Conservation (phyloP, 2,888 invertebrate genomes). For the Alloplasta piceator region DNA sequence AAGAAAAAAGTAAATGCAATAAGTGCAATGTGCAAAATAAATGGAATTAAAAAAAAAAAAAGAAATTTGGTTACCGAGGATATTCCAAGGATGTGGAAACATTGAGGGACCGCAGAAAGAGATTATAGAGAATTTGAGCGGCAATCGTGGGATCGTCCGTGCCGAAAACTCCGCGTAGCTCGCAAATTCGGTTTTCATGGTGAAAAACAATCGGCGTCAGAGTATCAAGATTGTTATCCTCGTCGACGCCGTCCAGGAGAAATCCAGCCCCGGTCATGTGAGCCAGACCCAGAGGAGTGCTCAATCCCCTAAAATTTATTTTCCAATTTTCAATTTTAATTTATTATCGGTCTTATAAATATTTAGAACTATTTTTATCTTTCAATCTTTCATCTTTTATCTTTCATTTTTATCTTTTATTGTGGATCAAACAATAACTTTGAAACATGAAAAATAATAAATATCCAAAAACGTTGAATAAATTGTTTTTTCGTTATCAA, state of each 20-base stretch:
- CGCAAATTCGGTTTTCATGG: slow-evolving; percentile 82
- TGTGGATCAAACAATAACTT: no score
- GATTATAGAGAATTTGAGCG: slow-evolving; percentile 84
- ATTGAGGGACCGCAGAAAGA: slow-evolving; percentile 83
- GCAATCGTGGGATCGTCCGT: slow-evolving; percentile 84
- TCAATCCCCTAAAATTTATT: slow-evolving; percentile 84
- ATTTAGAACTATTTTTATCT: no score
- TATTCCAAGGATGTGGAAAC: slow-evolving; percentile 84
- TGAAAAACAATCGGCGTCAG: slow-evolving; percentile 77
- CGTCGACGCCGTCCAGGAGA: slow-evolving; percentile 83
- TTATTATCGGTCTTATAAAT: no score
- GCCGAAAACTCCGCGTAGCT: slow-evolving; percentile 84
- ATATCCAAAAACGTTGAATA: no score
- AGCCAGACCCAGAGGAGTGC: slow-evolving; percentile 84
- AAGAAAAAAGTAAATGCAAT: no score
- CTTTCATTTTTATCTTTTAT: no score
- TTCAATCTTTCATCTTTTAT: no score
- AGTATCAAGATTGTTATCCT: slow-evolving; percentile 71
- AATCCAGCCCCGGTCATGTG: slow-evolving; percentile 85
- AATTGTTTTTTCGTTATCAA: no score
- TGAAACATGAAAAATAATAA: no score
- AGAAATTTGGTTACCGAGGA: slow-evolving; percentile 81
- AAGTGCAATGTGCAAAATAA: no score
- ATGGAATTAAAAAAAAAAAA: no score
- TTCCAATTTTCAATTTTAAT: no score